Evolutionary conservation across 2,113 vertebrate genomes (phyloP), one percentile per base, ranked within the genome.

Genomic region (Epinephelus moara): DNA sequence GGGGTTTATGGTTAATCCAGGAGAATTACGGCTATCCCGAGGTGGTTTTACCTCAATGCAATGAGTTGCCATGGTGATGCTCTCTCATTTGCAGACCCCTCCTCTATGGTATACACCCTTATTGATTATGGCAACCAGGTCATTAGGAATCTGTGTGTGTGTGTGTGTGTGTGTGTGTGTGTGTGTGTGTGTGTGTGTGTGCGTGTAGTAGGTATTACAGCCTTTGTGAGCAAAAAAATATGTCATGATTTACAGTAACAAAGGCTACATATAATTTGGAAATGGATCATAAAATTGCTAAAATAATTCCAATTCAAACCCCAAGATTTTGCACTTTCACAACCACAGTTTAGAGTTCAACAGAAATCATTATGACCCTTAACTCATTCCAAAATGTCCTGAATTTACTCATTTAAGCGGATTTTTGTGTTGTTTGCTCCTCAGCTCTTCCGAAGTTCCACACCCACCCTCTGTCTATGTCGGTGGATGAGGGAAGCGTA

Each of bases 371-470:
- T 30, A 30, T 45, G 42, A 9, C 18, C 21, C 9, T 9, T 7
- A 14, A 23, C 0, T 49, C 6, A 42, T 52, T 40, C 61, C 56
- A 30, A 25, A 52, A 27, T 19, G 13, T 56, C n/a, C 13, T 25
- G 40, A 13, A n/a, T 27, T 70, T 53, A 66, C 25, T 37, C 14
- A 70, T 23, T 27, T 52, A 50, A 14, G 0, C 25, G 74, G 3
- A 49, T 45, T 21, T 33, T 19, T 55, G 23, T 78, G 23, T 71
- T 5, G 0, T 47, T 60, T 52, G 4, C 30, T 72, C 25, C 3
- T 7, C 70, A 94, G 95, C 94, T 63, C 95, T 96, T 33, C 92
- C 95, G 0, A 91, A 90, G 71, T 96, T 95, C 85, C 94, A 94
- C 89, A 95, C 89, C 14, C 94, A 96, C 72, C 95, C 95, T 0